Percentiles rank a stretch among this genome's conserved stretches.
Evolutionary conservation across 2,113 vertebrate genomes (phyloP).

Genomic region (Anarhynchus alexandrinus): DNA sequence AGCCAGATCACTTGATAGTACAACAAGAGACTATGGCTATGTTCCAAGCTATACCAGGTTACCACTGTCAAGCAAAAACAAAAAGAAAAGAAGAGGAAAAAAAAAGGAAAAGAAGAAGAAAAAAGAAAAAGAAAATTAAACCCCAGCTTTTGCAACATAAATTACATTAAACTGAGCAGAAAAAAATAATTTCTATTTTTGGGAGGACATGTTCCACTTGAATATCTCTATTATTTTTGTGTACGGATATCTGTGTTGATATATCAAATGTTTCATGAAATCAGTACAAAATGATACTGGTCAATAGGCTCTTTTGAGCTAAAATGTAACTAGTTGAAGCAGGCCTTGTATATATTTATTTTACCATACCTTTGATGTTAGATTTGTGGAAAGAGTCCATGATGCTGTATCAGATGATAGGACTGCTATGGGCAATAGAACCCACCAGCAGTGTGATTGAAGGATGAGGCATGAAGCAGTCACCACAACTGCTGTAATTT

Average conservation of each 20-base stretch:
- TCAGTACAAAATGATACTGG: neutral
- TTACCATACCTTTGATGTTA: neutral
- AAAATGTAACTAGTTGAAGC: neutral
- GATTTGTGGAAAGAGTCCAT: neutral
- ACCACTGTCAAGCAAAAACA: neutral
- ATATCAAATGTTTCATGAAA: neutral
- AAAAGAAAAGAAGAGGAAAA: neutral
- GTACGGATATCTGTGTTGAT: neutral
- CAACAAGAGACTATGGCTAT: neutral
- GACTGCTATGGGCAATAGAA: neutral
- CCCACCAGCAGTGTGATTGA: neutral
- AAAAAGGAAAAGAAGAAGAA: no score
- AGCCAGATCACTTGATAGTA: neutral
- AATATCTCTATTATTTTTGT: neutral
- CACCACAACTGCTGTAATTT: neutral
- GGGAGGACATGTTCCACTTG: neutral
- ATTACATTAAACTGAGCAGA: neutral
- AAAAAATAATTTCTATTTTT: neutral
- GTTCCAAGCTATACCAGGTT: neutral
- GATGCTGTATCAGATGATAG: neutral
- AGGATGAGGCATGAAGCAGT: neutral
- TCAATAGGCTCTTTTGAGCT: neutral
- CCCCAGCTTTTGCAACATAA: neutral
- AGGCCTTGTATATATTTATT: neutral
- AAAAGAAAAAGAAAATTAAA: neutral